phyloP scores from a whole-genome alignment of 2,888 invertebrate genomes.

The Euphydryas editha region DNA sequence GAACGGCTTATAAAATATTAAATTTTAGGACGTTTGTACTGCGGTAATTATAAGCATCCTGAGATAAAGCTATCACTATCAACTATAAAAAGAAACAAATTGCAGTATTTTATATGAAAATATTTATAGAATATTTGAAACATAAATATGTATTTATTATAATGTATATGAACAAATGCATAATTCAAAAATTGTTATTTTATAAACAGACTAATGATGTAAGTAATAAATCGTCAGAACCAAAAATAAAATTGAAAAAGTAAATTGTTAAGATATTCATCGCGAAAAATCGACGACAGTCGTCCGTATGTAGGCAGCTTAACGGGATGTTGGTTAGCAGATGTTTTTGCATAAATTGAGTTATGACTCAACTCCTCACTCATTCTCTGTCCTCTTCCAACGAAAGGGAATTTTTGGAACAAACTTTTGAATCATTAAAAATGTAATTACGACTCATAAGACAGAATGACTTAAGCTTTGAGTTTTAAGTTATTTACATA shows the following conservation, averaged over 20 bases:
- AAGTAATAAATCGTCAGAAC: not conserved
- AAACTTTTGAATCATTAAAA: slow-evolving; percentile 4
- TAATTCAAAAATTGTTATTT: slow-evolving; percentile 7
- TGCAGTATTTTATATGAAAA: too few species aligned
- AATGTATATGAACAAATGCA: not conserved
- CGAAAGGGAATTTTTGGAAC: slow-evolving; percentile 41
- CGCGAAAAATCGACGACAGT: not conserved
- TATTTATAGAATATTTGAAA: too few species aligned
- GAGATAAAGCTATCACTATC: too few species aligned
- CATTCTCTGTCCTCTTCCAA: slow-evolving; percentile 40
- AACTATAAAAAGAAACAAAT: too few species aligned
- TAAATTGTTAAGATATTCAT: not conserved
- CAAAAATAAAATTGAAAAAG: not conserved
- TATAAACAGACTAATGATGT: not conserved
- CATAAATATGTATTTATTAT: too few species aligned
- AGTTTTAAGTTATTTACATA: too few species aligned
- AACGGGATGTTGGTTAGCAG: slow-evolving; percentile 52
- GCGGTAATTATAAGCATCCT: too few species aligned
- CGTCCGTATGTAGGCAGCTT: slow-evolving; percentile 40
- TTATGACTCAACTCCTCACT: slow-evolving; percentile 48
- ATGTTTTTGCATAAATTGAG: slow-evolving; percentile 59
- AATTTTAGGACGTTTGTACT: too few species aligned
- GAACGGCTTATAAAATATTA: too few species aligned
- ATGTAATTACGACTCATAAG: not conserved
- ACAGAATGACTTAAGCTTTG: not conserved